Base-by-base conservation (phyloP, 1,140 invertebrate genomes). In the Leptonema lineaticorne region DNA sequence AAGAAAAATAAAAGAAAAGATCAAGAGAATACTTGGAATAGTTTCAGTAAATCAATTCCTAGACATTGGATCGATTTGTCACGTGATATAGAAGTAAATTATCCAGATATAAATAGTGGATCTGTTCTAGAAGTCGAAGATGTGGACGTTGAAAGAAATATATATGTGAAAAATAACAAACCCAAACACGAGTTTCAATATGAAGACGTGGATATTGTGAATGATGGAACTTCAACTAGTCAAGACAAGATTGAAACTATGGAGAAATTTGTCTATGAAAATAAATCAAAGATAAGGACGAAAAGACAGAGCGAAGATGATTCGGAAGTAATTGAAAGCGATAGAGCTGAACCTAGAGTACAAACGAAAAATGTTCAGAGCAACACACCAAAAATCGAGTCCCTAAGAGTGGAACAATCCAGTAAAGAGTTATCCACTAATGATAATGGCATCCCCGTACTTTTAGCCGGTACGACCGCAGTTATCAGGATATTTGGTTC, bases 401-500 rank as follows among this genome's bases (percentile, higher is more conserved):
- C 87, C 0, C 29, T 90, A 27, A 82, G 88, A 28, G 76, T 90
- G 20, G 89, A 90, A 67, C 78, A 75, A 9, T 81, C 85, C 0
- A 79, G 83, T 11, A 89, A 88, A 72, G 85, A 86, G 22, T 83
- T 85, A 0, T 79, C 79, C 46, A 85, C 86, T 45, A 81, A 85
- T 1, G 86, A 88, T 0, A 78, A 83, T 30, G 90, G 90, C 0
- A 80, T 92, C 30, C 89, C 90, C 0, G 83, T 83, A 67, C 83
- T 93, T 41, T 74, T 90, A 66, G 85, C 86, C 5, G 83, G 85
- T 9, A 79, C 76, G 0, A 76, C 78, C 18, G 81, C 88, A 37
- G 82, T 81, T 4, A 76, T 94, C 63, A 85, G 92, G 28, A 69
- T 95, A n/a, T 94, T 93, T 77, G 92, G 92, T 0, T 76, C 76